Evolutionary conservation across 1,140 invertebrate species (phyloP).

Genomic region (Zaprionus nigranus): DNA sequence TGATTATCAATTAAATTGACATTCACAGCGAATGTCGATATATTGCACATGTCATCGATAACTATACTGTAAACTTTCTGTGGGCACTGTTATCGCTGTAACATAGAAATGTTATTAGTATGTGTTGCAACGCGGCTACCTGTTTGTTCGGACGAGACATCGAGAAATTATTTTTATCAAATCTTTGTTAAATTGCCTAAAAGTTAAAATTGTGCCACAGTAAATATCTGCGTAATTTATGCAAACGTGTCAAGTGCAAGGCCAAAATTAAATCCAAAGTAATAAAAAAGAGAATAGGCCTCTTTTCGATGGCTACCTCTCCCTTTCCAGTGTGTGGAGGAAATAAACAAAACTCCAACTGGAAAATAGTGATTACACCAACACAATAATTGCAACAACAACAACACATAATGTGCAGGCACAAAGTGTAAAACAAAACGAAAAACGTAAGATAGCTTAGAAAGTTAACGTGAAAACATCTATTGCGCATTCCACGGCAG

Average conservation of each 20-base stretch:
- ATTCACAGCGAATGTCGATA: background rate
- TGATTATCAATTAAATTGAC: background rate
- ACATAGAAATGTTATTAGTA: slow-evolving; percentile 4
- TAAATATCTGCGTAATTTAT: background rate
- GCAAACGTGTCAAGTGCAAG: slow-evolving; percentile 10
- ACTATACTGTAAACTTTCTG: background rate
- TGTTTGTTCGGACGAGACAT: slow-evolving; percentile 4
- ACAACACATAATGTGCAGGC: slow-evolving; percentile 65
- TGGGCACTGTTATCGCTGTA: background rate
- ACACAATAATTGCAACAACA: slow-evolving; percentile 54
- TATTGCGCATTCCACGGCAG: slow-evolving; percentile 72
- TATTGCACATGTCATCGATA: background rate
- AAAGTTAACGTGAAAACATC: slow-evolving; percentile 50
- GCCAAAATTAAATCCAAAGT: background rate
- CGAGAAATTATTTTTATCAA: slow-evolving; percentile 14
- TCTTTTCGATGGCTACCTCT: slow-evolving; percentile 47
- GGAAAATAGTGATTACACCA: slow-evolving; percentile 50
- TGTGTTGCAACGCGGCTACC: slow-evolving; percentile 14
- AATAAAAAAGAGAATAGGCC: slow-evolving; percentile 14
- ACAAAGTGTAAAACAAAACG: slow-evolving; percentile 54
- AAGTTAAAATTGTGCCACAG: slow-evolving; percentile 24
- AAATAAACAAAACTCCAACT: slow-evolving; percentile 73
- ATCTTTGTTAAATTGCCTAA: slow-evolving; percentile 5
- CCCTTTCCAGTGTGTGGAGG: slow-evolving; percentile 49
- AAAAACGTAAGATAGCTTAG: slow-evolving; percentile 48